Base-by-base conservation (phyloP, 2,888 invertebrate genomes). In the Drosophila meridiana region DNA sequence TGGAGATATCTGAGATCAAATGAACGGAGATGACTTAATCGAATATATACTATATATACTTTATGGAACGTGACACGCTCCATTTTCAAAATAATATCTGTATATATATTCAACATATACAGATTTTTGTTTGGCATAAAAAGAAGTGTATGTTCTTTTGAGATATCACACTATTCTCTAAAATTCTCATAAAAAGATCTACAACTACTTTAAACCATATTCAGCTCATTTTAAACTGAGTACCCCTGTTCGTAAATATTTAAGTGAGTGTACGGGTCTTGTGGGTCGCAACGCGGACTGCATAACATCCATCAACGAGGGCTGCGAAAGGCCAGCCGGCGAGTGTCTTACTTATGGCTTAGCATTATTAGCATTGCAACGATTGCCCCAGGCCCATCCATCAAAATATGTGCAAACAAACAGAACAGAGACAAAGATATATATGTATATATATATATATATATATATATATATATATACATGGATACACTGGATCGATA, bases 341-440 rank as follows among this genome's bases (percentile, higher is more conserved):
- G 55, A 14, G 38, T 55, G 50, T 50, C 32, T 64, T 64, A 52
- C 32, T 50, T 13, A 59, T 62, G 63, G 61, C 30, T 50, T 58
- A 36, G 59, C 63, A 63, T 63, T 73, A 68, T 66, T 59, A 71
- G 70, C 69, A 67, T 66, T 66, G 48, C 69, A 56, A 66, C 57
- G 57, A 61, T 76, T 72, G 61, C 65, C 34, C 63, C 34, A 52
- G 69, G 65, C 70, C 64, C 64, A 85, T 82, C 83, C 78, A 85
- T 85, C 85, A 83, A 73, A 71, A 66, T 60, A 34, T 67, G 42
- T 55, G n/a, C 55, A 70, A 60, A 60, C 67, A 73, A 63, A 63
- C 48, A 55, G 69, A 74, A 36, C 40, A 5, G 4, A 53, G 52
- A 20, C 30, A 30, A 4, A 50, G 53, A 30, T 14, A 26, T 9